Evolutionary conservation across 2,888 invertebrate genomes (phyloP), one percentile per base, ranked within the genome.

Genomic region (Caenorhabditis imperialis): DNA sequence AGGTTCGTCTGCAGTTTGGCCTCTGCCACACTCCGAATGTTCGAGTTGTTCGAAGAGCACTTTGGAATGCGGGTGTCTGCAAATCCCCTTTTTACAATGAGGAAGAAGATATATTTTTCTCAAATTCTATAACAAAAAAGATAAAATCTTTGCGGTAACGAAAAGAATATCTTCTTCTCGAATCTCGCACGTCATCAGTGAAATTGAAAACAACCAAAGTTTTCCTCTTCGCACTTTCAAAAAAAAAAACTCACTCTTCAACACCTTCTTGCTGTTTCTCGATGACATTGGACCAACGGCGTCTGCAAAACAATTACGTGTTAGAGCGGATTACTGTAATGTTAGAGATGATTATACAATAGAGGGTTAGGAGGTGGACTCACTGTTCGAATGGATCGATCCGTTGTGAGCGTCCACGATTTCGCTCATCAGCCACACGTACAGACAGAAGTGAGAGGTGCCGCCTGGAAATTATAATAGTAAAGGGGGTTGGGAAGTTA

Each of bases 341-440:
- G 40, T 40, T 40, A 8, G 40, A 40, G n/a, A 8, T 40, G n/a
- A 16, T 8, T 8, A 14, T 16, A 40, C 7, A 40, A 40, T 16
- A 6, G 16, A 40, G 14, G 6, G 14, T 7, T 40, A 8, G 5
- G 14, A 40, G 14, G 25, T 33, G 18, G 27, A 60, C 69, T 47
- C 47, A 69, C 69, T 53, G 18, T 53, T 60, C 22, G 45, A 60
- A 10, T 60, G 38, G 4, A 54, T 47, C 14, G 69, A 53, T 37
- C 40, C 53, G n/a, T 63, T 62, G 23, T 69, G 67, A 16, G 55
- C 55, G 7, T 75, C 69, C n/a, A 87, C 77, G 22, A 88, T 80
- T 61, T 88, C 88, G 20, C 84, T 80, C 77, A 86, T 80, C 33
- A 88, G 75, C 86, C 86, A 88, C 8, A 88, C 85, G 58, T 85